Percentiles rank a stretch among this genome's conserved stretches.
phyloP scores from a whole-genome alignment of 2,888 invertebrate species.

The Patella caerulea region DNA sequence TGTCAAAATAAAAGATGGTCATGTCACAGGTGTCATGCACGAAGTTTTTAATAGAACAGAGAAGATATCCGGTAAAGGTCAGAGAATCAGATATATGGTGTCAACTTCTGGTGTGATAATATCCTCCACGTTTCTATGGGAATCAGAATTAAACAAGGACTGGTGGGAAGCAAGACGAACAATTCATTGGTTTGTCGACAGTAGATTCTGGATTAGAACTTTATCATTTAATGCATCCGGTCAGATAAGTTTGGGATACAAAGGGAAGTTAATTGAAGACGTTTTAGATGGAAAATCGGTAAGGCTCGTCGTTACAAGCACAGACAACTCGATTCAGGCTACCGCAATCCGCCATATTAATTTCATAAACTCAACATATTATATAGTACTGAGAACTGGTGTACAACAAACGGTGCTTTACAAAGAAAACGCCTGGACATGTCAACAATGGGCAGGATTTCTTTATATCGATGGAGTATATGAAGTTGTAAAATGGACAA shows the following conservation, averaged over 20 bases:
- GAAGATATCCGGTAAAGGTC: background rate
- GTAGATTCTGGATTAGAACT: background rate
- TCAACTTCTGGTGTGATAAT: background rate
- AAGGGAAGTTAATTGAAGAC: background rate
- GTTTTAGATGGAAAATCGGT: background rate
- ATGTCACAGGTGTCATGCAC: too few species aligned
- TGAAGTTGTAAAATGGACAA: background rate
- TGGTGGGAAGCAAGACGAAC: background rate
- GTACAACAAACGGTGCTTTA: background rate
- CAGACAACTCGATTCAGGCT: background rate
- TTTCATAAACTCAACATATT: background rate
- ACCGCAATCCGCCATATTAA: background rate
- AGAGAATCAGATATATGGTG: background rate
- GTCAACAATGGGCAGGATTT: background rate
- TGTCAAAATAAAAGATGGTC: too few species aligned
- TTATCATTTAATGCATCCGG: background rate
- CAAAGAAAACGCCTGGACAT: background rate
- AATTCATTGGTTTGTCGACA: background rate
- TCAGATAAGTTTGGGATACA: background rate
- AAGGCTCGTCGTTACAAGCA: background rate
- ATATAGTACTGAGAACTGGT: background rate
- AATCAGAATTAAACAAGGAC: background rate
- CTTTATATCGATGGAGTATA: background rate
- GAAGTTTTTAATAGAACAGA: too few species aligned
- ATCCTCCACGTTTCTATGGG: background rate